Percentiles rank a stretch among this genome's conserved stretches.
phyloP scores from a whole-genome alignment of 2,113 vertebrate species.

The Paracanthobrama guichenoti region DNA sequence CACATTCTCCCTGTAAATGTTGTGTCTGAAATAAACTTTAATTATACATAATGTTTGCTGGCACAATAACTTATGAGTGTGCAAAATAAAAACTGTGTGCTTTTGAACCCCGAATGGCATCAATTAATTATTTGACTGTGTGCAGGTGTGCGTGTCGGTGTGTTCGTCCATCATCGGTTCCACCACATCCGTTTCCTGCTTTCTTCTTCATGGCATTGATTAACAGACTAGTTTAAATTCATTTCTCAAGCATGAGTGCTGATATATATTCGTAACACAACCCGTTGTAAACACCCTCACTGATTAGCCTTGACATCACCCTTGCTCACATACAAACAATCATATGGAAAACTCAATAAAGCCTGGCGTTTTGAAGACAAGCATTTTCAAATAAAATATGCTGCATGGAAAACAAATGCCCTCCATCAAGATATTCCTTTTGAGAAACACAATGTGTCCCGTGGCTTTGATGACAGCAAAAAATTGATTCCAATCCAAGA shows the following conservation, averaged over 20 bases:
- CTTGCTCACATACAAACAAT: conserved; percentile 38
- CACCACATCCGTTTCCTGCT: conserved; percentile 25
- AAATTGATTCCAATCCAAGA: neutral
- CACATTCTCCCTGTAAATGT: neutral
- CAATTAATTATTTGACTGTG: neutral
- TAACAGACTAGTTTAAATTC: conserved; percentile 42
- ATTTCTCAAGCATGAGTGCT: conserved; percentile 45
- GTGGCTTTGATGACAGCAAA: neutral
- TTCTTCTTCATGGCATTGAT: conserved; percentile 49
- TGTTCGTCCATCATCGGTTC: neutral
- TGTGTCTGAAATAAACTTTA: too few relatives aligned
- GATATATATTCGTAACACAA: conserved; percentile 45
- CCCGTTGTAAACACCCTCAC: conserved; percentile 33
- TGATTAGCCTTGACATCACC: conserved; percentile 47
- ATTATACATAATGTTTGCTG: too few relatives aligned
- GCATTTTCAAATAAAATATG: neutral
- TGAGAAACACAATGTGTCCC: neutral
- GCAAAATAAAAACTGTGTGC: neutral
- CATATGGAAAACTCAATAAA: conserved; percentile 30
- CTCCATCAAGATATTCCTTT: neutral
- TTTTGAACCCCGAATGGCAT: neutral
- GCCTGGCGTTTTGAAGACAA: conserved; percentile 13
- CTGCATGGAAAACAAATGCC: neutral
- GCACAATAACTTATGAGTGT: too few relatives aligned
- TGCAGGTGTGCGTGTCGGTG: conserved; percentile 15